Percentiles rank a stretch among this genome's conserved stretches.
phyloP scores from a whole-genome alignment of 2,113 vertebrate species.

The Ia io region DNA sequence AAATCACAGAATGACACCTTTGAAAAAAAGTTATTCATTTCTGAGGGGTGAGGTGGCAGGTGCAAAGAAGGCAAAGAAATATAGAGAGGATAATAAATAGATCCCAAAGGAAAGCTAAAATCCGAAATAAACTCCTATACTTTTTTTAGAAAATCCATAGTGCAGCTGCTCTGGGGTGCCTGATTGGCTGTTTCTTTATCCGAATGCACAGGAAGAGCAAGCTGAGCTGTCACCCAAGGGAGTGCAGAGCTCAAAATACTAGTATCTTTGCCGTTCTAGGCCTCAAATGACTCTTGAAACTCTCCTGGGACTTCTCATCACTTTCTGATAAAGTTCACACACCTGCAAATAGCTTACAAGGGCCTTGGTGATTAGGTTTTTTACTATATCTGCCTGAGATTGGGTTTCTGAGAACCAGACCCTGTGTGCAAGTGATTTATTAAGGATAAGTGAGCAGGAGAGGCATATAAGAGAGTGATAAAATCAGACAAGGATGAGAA shows the following conservation, averaged over 20 bases:
- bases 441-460: not conserved
- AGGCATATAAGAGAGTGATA: not conserved
- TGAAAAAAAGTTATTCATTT: conserved; percentile 44
- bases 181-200: conserved; percentile 63
- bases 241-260: conserved; percentile 49
- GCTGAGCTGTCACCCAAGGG: conserved; percentile 42
- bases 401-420: not conserved
- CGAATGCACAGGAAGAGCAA: conserved; percentile 52
- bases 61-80: conserved; percentile 62
- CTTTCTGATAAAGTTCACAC: not conserved
- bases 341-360: not conserved
- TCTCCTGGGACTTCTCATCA: conserved; percentile 2
- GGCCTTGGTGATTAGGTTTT: not conserved
- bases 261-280: not conserved
- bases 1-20: conserved; percentile 38
- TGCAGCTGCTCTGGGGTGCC: conserved; percentile 52
- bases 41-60: conserved; percentile 54
- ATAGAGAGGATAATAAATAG: conserved; percentile 59
- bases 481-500: not conserved
- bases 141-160: conserved; percentile 64
- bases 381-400: not conserved
- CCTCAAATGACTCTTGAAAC: not conserved
- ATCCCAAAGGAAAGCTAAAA: conserved; percentile 57
- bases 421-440: not conserved
- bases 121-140: conserved; percentile 65